Conservation (phyloP, 2,888 invertebrate species). For the Synanthedon vespiformis region DNA sequence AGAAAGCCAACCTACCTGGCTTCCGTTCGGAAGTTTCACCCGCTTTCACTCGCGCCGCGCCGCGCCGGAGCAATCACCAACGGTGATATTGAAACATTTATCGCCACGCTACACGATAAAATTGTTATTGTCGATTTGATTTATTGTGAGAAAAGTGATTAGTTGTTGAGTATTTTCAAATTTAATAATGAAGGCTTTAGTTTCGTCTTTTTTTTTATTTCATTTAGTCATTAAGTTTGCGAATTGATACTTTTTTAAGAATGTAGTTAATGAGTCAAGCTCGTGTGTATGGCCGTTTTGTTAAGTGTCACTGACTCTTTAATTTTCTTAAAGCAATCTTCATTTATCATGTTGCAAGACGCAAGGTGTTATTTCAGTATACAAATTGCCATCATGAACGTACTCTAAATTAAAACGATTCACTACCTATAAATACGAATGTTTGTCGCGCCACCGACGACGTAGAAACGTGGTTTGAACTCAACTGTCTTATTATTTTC, state of each 20-base stretch:
- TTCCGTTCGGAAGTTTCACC: conserved; percentile 64
- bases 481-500: conserved; percentile 16
- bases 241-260: neutral
- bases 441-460: conserved; percentile 44
- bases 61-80: conserved; percentile 12
- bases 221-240: neutral
- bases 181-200: no score
- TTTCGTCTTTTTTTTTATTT: neutral
- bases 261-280: no score
- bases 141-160: no score
- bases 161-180: no score
- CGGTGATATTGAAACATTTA: conserved; percentile 17
- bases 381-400: conserved; percentile 37
- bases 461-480: conserved; percentile 26
- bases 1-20: conserved; percentile 46
- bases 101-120: neutral
- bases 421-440: conserved; percentile 23
- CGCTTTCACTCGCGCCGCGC: conserved; percentile 53
- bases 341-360: conserved; percentile 29
- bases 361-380: conserved; percentile 23
- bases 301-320: conserved; percentile 16
- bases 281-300: conserved; percentile 4
- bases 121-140: neutral
- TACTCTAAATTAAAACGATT: conserved; percentile 52
- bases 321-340: conserved; percentile 13